Base-by-base conservation (phyloP, 2,888 invertebrate species). In the Monoplex corrugatus region DNA sequence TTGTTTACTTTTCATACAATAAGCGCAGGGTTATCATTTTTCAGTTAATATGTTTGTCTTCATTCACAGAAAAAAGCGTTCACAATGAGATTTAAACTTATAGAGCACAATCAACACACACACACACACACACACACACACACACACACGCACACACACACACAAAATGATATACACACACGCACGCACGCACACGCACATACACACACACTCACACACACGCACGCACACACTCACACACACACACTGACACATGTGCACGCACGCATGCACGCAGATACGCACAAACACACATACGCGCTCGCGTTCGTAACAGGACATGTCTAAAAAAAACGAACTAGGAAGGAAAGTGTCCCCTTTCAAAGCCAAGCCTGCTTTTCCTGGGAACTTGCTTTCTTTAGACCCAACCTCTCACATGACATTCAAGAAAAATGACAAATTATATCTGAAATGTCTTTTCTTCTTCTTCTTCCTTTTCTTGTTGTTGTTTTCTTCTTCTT, bases 121-220 rank as follows among this genome's bases (percentile, higher is more conserved):
- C n/a, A n/a, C n/a, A n/a, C n/a, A n/a, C n/a, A n/a, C n/a, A n/a
- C n/a, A n/a, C n/a, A n/a, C n/a, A n/a, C n/a, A n/a, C n/a, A n/a
- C n/a, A n/a, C n/a, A n/a, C n/a, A n/a, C n/a, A n/a, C n/a, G n/a
- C n/a, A n/a, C n/a, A n/a, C n/a, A n/a, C n/a, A n/a, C n/a, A n/a
- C n/a, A n/a, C n/a, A n/a, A n/a, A n/a, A n/a, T n/a, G n/a, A n/a
- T n/a, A n/a, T n/a, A n/a, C n/a, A 72, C 32, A 35, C 32, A n/a
- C 32, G 35, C 32, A 72, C 72, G 16, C 72, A 72, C 72, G 13
- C 44, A 44, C 82, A 43, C 44, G 19, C 82, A 32, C 72, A 75
- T 75, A 32, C 43, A 40, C 72, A 50, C 87, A 43, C 68, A 72
- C 50, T 75, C 87, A 44, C 68, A 72, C 45, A 44, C 43, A n/a